Base-by-base conservation (phyloP, 2,888 invertebrate genomes). In the Antitype chi region DNA sequence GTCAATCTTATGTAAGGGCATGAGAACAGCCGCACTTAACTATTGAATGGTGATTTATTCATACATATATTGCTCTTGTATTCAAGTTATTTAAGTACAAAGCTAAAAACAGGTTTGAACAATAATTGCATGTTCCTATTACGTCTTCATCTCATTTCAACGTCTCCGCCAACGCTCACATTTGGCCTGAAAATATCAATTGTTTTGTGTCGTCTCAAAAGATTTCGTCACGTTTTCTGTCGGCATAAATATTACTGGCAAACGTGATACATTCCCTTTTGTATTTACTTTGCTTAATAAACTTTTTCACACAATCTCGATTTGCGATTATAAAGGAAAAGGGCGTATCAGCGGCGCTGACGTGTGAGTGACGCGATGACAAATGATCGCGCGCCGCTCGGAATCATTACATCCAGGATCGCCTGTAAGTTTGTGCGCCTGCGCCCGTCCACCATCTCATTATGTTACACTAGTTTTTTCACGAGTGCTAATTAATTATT, bases 291-390 rank as follows among this genome's bases (percentile, higher is more conserved):
- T 64, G 60, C 47, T 71, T 78, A 81, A 78, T 78, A 67, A 88
- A 68, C 74, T 80, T 87, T 81, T 88, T 88, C 74, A 82, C 74
- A 71, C 81, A 78, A 86, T 88, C 87, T 85, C 71, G 79, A 88
- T 87, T 90, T 88, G 88, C 89, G 92, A 92, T 95, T 94, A 93
- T 89, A 88, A 90, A 90, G 89, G 92, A 90, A 91, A 92, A 92
- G 94, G 95, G 95, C 94, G 95, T 94, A 92, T 91, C 92, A 92
- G 85, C 87, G 89, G 90, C 92, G 94, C 91, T 93, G 95, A 95
- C 94, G 89, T 81, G 89, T 90, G 93, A 94, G 91, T 94, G 95
- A 94, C 94, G 90, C 87, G 92, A 93, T 94, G 95, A 96, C 95
- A 95, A 95, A 96, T 94, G 94, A 94, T 89, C 91, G 81, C 74